Conservation (phyloP, 2,888 invertebrate genomes). For the Pollenia griseotomentosa region DNA sequence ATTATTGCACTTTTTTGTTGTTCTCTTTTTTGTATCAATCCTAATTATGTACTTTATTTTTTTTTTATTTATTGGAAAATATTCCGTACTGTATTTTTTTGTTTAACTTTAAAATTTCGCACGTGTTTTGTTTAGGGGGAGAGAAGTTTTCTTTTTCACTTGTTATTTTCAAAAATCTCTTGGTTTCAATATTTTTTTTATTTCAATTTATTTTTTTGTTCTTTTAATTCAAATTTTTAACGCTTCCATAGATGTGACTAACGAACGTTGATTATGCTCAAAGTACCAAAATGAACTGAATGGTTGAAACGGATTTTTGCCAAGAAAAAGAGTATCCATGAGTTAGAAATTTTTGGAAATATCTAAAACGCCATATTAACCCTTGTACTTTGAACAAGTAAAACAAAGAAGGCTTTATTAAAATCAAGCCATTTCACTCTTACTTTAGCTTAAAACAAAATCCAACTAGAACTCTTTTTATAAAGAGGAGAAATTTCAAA, state of each 20-base stretch:
- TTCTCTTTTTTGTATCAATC: too few relatives aligned
- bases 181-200: slow-evolving; percentile 39
- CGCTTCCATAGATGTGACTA: slow-evolving; percentile 40
- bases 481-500: slow-evolving; percentile 26
- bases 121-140: slow-evolving; percentile 51
- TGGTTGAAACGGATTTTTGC: slow-evolving; percentile 77
- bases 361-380: slow-evolving; percentile 51
- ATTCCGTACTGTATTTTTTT: slow-evolving; percentile 3
- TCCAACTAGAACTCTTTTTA: slow-evolving; percentile 47
- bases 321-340: slow-evolving; percentile 71
- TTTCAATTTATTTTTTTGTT: slow-evolving; percentile 16
- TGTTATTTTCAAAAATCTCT: slow-evolving; percentile 25
- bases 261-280: slow-evolving; percentile 78
- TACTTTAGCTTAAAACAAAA: slow-evolving; percentile 9
- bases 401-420: slow-evolving; percentile 53
- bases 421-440: slow-evolving; percentile 19
- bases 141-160: slow-evolving; percentile 18
- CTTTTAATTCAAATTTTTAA: slow-evolving; percentile 30
- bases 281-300: slow-evolving; percentile 82
- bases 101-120: slow-evolving; percentile 58
- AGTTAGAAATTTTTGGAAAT: slow-evolving; percentile 41
- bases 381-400: slow-evolving; percentile 8
- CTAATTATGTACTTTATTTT: too few relatives aligned
- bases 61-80: too few relatives aligned
- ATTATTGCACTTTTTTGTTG: background rate